phyloP scores from a whole-genome alignment of 1,140 invertebrate species.

The Tetranychus urticae region DNA sequence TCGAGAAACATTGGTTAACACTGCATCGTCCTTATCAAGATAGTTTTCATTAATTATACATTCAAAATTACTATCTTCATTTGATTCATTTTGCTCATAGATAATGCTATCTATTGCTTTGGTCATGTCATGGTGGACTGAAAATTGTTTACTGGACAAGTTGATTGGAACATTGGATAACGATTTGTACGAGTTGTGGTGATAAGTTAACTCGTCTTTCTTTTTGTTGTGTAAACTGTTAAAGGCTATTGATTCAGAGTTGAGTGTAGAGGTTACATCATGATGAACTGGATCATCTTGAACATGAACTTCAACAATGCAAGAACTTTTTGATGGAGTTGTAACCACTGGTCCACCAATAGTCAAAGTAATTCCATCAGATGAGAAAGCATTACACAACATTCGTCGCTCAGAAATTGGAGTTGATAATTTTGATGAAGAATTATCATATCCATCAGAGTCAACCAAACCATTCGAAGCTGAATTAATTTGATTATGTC shows the following conservation, averaged over 20 bases:
- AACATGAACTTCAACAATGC: slow-evolving; percentile 13
- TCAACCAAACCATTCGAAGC: slow-evolving; percentile 5
- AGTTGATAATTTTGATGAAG: slow-evolving; percentile 10
- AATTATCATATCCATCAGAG: not conserved
- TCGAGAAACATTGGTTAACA: too few species aligned
- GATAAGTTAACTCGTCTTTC: too few species aligned
- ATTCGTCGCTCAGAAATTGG: slow-evolving; percentile 9
- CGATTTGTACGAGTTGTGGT: too few species aligned
- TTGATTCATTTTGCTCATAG: not conserved
- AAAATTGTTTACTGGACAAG: too few species aligned
- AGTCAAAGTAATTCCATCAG: slow-evolving; percentile 11
- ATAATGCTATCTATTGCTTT: not conserved
- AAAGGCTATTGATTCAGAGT: too few species aligned
- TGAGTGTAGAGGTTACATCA: slow-evolving; percentile 4
- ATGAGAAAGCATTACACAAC: slow-evolving; percentile 10
- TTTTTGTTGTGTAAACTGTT: too few species aligned
- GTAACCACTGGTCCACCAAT: slow-evolving; percentile 3
- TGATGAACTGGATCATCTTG: slow-evolving; percentile 8
- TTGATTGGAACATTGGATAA: too few species aligned
- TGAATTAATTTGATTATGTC: slow-evolving; percentile 9
- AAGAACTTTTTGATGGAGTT: slow-evolving; percentile 6
- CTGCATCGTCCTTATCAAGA: not conserved
- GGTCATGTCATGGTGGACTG: slow-evolving; percentile 2
- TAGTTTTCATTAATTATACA: slow-evolving; percentile 11
- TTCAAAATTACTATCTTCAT: slow-evolving; percentile 5